phyloP scores from a whole-genome alignment of 2,797 vertebrate genomes.

The Phrynocephalus forsythii region DNA sequence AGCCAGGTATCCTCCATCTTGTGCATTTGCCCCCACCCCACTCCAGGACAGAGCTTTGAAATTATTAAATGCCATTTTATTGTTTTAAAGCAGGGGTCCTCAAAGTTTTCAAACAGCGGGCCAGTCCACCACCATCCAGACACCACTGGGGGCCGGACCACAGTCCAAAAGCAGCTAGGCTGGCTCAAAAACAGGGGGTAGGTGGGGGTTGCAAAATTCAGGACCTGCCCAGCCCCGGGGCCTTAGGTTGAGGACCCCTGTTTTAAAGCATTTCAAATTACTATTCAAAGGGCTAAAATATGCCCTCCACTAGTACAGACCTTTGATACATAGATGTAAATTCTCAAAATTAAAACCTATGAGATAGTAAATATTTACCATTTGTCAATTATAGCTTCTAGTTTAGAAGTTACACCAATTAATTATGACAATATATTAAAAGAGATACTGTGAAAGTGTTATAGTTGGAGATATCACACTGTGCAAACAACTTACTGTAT shows the following conservation, averaged over 20 bases:
- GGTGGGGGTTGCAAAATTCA: too few species aligned
- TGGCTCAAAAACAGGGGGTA: too few species aligned
- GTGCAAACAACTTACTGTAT: constrained; percentile 8
- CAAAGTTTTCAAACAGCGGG: too few species aligned
- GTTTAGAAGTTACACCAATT: neutral
- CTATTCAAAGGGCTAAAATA: neutral
- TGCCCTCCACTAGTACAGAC: neutral
- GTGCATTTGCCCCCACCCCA: too few species aligned
- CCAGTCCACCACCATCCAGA: too few species aligned
- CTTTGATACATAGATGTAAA: neutral
- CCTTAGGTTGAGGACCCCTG: too few species aligned
- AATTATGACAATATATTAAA: constrained; percentile 15
- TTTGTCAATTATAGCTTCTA: neutral
- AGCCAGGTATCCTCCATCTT: too few species aligned
- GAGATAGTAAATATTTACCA: neutral
- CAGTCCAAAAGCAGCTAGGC: too few species aligned
- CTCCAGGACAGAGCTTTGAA: too few species aligned
- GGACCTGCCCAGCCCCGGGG: too few species aligned
- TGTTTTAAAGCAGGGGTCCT: neutral
- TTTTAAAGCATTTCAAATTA: neutral
- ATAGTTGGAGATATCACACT: neutral
- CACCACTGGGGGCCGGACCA: too few species aligned
- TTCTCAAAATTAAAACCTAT: neutral
- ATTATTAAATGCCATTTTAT: too few species aligned
- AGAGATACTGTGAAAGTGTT: neutral